A percentile compares a stretch with the other conserved stretches of the same genome.
Evolutionary conservation across 2,888 invertebrate species (phyloP).

Genomic region (Calameuta filiformis): DNA sequence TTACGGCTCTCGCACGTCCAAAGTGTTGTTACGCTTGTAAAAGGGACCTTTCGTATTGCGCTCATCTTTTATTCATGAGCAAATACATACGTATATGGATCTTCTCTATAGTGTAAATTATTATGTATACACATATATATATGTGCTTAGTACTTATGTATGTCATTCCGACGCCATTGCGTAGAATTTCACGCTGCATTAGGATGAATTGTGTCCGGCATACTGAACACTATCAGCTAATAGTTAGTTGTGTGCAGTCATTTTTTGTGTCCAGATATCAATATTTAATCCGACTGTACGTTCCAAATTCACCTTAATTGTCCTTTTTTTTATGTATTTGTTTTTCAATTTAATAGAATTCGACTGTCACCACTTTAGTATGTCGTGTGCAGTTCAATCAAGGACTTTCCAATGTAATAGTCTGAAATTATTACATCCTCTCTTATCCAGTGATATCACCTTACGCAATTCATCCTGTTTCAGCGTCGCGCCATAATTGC

Average conservation of each 20-base stretch:
- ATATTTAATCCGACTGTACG: neutral
- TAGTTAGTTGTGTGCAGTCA: neutral
- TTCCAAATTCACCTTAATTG: neutral
- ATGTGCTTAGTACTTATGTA: neutral
- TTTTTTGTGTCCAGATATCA: neutral
- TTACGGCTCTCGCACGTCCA: neutral
- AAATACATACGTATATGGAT: neutral
- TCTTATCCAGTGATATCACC: conserved; percentile 4
- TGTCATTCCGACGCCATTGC: neutral
- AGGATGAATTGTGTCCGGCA: neutral
- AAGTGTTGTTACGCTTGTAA: neutral
- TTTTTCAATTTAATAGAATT: neutral
- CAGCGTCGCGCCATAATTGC: neutral
- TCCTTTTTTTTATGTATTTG: neutral
- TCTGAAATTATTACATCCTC: conserved; percentile 8
- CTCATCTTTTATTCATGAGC: neutral
- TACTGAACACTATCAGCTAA: neutral
- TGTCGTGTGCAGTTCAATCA: neutral
- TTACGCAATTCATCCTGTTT: conserved; percentile 32
- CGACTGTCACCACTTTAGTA: neutral
- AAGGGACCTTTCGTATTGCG: neutral
- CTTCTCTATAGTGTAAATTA: neutral
- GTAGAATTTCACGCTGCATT: neutral
- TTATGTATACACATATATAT: neutral
- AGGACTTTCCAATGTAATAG: conserved; percentile 1